phyloP scores from a whole-genome alignment of 1,140 invertebrate genomes.

The Diprion similis region DNA sequence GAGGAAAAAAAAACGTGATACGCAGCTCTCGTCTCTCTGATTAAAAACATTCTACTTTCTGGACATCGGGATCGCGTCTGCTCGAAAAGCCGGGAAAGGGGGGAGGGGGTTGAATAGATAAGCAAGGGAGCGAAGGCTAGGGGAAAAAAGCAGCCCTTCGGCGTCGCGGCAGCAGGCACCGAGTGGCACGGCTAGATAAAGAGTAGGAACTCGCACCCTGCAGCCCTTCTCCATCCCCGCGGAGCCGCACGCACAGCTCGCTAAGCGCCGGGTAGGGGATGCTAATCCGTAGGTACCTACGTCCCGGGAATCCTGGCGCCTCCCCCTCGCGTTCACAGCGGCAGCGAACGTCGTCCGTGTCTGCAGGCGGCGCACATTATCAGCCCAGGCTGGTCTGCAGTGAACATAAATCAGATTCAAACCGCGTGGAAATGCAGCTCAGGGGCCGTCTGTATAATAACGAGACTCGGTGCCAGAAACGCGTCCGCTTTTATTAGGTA shows the following conservation, averaged over 20 bases:
- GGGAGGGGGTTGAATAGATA: no score
- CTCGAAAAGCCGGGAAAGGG: no score
- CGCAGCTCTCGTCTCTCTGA: no score
- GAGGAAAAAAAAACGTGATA: no score
- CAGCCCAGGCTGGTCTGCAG: neutral
- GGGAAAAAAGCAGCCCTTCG: neutral
- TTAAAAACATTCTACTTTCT: no score
- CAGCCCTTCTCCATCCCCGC: neutral
- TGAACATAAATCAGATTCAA: slow-evolving; percentile 4
- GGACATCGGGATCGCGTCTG: no score
- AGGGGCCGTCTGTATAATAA: neutral
- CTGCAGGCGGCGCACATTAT: slow-evolving; percentile 2
- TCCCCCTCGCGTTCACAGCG: neutral
- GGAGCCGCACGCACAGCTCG: neutral
- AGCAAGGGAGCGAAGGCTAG: neutral
- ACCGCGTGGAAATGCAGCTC: neutral
- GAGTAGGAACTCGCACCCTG: neutral
- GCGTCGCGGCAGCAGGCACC: neutral
- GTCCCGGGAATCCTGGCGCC: neutral
- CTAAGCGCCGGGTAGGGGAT: neutral
- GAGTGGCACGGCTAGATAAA: slow-evolving; percentile 1
- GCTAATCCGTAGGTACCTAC: slow-evolving; percentile 4
- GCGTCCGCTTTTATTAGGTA: no score
- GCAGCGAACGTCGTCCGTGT: neutral
- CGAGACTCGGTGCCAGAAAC: neutral